phyloP scores from a whole-genome alignment of 37 sponge, comb jelly and placozoan genomes.

The Chondrilla cf. caribensis region DNA sequence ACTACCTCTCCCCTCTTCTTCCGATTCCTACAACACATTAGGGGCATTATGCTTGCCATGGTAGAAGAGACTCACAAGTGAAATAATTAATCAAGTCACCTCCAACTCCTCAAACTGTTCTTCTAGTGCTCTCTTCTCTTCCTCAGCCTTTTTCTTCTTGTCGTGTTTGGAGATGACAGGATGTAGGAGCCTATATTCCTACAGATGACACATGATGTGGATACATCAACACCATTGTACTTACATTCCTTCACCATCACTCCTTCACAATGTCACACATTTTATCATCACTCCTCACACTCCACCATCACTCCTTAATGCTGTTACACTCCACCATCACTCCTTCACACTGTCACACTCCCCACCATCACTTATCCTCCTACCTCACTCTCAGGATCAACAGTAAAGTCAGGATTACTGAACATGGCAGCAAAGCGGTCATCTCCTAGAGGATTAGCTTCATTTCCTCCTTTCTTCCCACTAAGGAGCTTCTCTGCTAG shows the following conservation, averaged over 20 bases:
- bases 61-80: neutral
- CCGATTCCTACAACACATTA: slow-evolving; percentile 21
- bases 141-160: slow-evolving; percentile 39
- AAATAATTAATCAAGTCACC: no score
- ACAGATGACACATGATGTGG: neutral
- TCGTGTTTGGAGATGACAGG: slow-evolving; percentile 73
- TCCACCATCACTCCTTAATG: no score
- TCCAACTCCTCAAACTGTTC: slow-evolving; percentile 25
- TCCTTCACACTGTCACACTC: neutral
- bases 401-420: slow-evolving; percentile 77
- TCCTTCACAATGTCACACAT: no score
- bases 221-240: no score
- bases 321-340: no score
- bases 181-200: slow-evolving; percentile 77
- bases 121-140: slow-evolving; percentile 22
- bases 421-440: slow-evolving; percentile 86
- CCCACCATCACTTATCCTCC: no score
- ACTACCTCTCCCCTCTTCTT: slow-evolving; percentile 37
- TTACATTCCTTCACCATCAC: no score
- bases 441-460: slow-evolving; percentile 75
- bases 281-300: no score
- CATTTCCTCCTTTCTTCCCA: slow-evolving; percentile 10
- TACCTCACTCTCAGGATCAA: slow-evolving; percentile 90
- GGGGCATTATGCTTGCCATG: no score
- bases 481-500: slow-evolving; percentile 67